Evolutionary conservation across 2,113 vertebrate genomes (phyloP).

Genomic region (human): GRCh38 chr13:96961501-96962000

Average conservation of each 20-base stretch:
- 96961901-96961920: not conserved
- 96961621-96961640: not conserved
- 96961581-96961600: not conserved
- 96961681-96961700: not conserved
- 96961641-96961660: not conserved
- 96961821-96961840: not conserved
- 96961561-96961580: not conserved
- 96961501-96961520: not conserved
- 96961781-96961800: not conserved
- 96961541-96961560: not conserved
- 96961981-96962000: not conserved
- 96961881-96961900: not conserved
- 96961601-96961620: not conserved
- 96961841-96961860: not conserved
- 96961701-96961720: too few relatives aligned
- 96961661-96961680: not conserved
- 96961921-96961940: not conserved
- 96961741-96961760: too few relatives aligned
- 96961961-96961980: not conserved
- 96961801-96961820: not conserved
- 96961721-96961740: not conserved
- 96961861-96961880: not conserved
- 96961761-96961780: not conserved
- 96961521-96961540: not conserved
- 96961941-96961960: not conserved